Evolutionary conservation across 2,888 invertebrate genomes (phyloP), one percentile per base, ranked within the genome.

Genomic region (Girardia tigrina): DNA sequence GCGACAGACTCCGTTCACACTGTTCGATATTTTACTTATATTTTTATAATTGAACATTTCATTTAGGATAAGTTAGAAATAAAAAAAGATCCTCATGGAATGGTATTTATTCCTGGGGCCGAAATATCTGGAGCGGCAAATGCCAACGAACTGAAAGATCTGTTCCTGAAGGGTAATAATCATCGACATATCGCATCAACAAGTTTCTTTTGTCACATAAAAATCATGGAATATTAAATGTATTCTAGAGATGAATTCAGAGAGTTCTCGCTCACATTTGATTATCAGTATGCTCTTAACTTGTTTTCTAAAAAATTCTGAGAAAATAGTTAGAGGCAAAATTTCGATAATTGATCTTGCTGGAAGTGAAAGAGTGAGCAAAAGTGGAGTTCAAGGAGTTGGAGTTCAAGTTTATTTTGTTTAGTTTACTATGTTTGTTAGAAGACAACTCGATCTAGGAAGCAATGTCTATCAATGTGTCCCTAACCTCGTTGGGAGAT

Each of bases 381-480:
- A 86, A 79, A 85, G 85, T 29, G 84, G 83, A 20, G 86, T 71
- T 26, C 71, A 28, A 71, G 27, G 28, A 71, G 71, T 28, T 28
- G 71, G 27, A 29, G 71, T 23, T 71, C 28, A 28, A 29, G 28
- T 27, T 28, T 71, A 29, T 71, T 71, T 28, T 2, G n/a, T 71
- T 71, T 71, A 23, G 2, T 71, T 71, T 12, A 6, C 27, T 12
- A 12, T 6, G 6, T 28, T 71, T 71, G 14, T 28, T n/a, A 71
- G n/a, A n/a, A n/a, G n/a, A 56, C n/a, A 56, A 56, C 56, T 56
- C 56, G 20, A 8, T n/a, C n/a, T 28, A 85, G 83, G 87, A 87
- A 80, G 86, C 87, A 27, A 86, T 86, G 81, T 86, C 85, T 72
- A 87, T 87, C 81, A 87, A 87, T 81, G 86, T 86, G 79, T 86